Conservation (phyloP, 2,797 vertebrate genomes). For the Aselliscus stoliczkanus region DNA sequence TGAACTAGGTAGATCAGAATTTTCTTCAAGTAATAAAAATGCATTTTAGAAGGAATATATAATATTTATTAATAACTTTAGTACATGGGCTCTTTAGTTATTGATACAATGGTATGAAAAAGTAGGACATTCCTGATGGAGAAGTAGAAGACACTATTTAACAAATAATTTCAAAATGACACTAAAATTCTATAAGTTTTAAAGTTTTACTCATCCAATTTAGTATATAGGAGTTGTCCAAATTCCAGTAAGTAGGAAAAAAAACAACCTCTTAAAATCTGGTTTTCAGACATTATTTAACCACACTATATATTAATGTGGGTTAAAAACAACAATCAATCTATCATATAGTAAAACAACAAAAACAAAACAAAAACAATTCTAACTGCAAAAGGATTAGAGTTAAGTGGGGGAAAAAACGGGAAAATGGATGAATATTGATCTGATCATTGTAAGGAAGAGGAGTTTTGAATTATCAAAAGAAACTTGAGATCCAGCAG, state of each 20-base stretch:
- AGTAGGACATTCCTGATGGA: background rate
- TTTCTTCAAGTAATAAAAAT: conserved; percentile 33
- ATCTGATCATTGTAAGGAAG: background rate
- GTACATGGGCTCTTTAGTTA: background rate
- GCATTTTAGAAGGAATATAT: background rate
- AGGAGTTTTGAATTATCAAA: background rate
- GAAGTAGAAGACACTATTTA: background rate
- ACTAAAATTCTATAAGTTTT: background rate
- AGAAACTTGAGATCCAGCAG: background rate
- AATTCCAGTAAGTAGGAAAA: background rate
- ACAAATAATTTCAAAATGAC: background rate
- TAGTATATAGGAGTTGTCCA: background rate
- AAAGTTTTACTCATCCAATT: conserved; percentile 19
- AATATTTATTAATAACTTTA: background rate
- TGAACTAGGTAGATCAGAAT: conserved; percentile 95
- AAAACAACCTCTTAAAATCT: conserved; percentile 5
- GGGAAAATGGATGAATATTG: background rate
- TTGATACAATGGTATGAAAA: background rate
- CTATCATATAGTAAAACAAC: too few relatives aligned
- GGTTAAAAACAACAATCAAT: conserved; percentile 19
- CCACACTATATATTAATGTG: background rate
- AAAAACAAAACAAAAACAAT: too few relatives aligned
- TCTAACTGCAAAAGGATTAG: background rate
- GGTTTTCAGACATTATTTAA: background rate
- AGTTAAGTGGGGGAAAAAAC: background rate